Base-by-base conservation (phyloP, 2,113 vertebrate genomes). In the Megaceryle torquata region DNA sequence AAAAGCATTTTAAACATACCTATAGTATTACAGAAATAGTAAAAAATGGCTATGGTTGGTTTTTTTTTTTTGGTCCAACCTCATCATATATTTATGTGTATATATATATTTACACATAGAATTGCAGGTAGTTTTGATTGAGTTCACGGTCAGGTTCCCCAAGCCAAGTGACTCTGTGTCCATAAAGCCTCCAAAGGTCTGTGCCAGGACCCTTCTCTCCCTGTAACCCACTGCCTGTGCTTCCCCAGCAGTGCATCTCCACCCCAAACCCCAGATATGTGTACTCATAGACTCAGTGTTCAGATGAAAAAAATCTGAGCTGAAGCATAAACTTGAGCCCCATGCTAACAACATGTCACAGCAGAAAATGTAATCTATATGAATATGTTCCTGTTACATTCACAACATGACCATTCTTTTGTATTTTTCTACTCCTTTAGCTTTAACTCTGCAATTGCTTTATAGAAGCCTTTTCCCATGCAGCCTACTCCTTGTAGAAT, bases 51-150 rank as follows among this genome's bases (percentile, higher is more conserved):
- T 2, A n/a, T 67, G 54, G 46, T 68, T 65, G 37, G 48, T 53
- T 68, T 65, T 1, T 41, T 67, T 60, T 53, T 68, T 65, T 1
- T 80, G 41, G 4, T 39, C 20, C 17, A 65, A 5, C 1, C 10
- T 21, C 6, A 33, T 67, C 2, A 37, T 57, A 24, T 51, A 44
- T 60, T 78, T 25, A 4, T 78, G 10, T 46, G 14, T 37, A 9
- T 37, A 12, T 15, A 5, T 17, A 8, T 2, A 22, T 10, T 35
- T 19, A 50, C 5, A 14, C 3, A 29, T 6, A n/a, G 2, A 24
- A 16, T 26, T 82, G 28, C 35, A 76, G 43, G 33, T 15, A 68
- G 16, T 31, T 93, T 82, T 79, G 9, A 9, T 51, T 76, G 35
- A 64, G 15, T 76, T 86, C 5, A 3, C 17, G 2, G 10, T 63